Conservation (phyloP, 2,888 invertebrate species). For the Bursaphelenchus okinawaensis region DNA sequence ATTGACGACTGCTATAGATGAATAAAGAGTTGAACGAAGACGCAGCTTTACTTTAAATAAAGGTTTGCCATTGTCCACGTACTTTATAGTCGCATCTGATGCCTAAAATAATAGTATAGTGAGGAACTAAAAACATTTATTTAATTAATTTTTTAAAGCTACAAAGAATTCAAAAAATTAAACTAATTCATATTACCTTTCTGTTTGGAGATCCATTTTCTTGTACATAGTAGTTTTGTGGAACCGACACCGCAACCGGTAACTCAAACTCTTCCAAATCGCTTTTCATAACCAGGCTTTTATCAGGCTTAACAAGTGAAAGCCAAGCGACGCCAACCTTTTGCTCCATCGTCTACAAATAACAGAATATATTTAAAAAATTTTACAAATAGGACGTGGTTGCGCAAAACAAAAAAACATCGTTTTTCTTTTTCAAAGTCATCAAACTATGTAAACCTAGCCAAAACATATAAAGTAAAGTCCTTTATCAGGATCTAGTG, state of each 20-base stretch:
- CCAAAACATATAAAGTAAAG: no score
- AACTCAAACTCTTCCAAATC: constrained; percentile 70
- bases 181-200: constrained; percentile 1
- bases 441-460: no score
- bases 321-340: constrained; percentile 91
- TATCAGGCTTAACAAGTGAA: constrained; percentile 75
- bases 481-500: no score
- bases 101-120: no score
- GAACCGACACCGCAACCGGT: constrained; percentile 80
- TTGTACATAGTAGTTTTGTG: constrained; percentile 80
- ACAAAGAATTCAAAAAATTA: constrained; percentile 1
- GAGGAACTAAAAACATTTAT: no score
- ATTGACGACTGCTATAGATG: constrained; percentile 62
- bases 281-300: constrained; percentile 23
- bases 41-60: constrained; percentile 78
- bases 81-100: constrained; percentile 78
- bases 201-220: no score
- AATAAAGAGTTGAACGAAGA: constrained; percentile 79
- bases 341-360: constrained; percentile 49
- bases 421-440: no score
- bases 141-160: no score
- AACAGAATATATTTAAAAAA: no score
- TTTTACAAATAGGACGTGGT: no score
- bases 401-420: no score
- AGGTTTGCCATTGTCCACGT: constrained; percentile 85